A percentile compares a stretch with the other conserved stretches of the same genome.
Evolutionary conservation across 2,888 invertebrate genomes (phyloP).

Genomic region (Drosophila basisetae): DNA sequence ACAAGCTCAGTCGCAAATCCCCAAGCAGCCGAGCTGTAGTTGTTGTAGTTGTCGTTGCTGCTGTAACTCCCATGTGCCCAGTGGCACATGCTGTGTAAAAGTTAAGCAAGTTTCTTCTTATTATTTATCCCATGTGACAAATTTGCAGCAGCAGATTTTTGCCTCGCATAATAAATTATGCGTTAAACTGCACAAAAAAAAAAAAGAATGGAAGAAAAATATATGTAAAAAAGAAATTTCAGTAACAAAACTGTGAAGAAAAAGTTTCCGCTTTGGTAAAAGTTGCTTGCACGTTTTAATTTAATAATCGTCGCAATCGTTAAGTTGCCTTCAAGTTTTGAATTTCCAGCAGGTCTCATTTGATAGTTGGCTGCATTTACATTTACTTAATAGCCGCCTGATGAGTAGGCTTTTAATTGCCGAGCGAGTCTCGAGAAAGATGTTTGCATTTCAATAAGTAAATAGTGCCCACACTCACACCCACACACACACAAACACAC

Average conservation of each 20-base stretch:
- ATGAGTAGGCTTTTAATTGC: conserved; percentile 63
- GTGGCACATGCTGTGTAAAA: conserved; percentile 51
- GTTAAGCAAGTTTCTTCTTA: conserved; percentile 64
- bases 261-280: conserved; percentile 42
- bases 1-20: conserved; percentile 52
- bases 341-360: conserved; percentile 12
- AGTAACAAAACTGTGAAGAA: conserved; percentile 20
- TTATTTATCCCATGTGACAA: conserved; percentile 83
- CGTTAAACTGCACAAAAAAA: conserved; percentile 30
- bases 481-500: background rate
- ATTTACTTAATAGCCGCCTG: conserved; percentile 60
- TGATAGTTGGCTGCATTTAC: conserved; percentile 49
- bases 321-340: conserved; percentile 61
- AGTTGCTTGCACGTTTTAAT: conserved; percentile 79
- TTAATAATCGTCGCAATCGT: conserved; percentile 76
- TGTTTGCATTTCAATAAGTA: conserved; percentile 63
- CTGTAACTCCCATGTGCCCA: conserved; percentile 13
- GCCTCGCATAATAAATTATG: conserved; percentile 70
- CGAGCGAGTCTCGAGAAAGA: background rate
- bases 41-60: conserved; percentile 11
- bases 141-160: conserved; percentile 75
- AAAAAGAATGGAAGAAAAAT: conserved; percentile 7
- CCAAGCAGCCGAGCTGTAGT: conserved; percentile 30
- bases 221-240: background rate
- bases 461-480: conserved; percentile 38